Evolutionary conservation across 2,113 vertebrate genomes (phyloP).

Genomic region (Anoura caudifer): DNA sequence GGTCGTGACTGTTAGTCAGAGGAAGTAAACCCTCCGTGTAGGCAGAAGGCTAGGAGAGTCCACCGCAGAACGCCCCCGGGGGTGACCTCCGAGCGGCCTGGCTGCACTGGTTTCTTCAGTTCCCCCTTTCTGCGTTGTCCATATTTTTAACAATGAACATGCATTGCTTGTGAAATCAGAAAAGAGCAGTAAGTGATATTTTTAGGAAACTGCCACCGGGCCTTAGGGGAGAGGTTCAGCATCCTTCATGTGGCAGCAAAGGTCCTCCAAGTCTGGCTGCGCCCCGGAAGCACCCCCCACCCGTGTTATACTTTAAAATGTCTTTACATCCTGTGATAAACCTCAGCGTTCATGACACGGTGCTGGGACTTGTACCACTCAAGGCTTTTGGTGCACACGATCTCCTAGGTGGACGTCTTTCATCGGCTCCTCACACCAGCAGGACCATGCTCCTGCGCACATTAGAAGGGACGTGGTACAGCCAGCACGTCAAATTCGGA

Average conservation of each 20-base stretch:
- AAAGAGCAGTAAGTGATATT: neutral
- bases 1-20: neutral
- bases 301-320: neutral
- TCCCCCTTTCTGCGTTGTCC: neutral
- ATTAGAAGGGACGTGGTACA: neutral
- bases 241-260: neutral
- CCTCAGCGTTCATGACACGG: neutral
- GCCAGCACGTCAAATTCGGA: neutral
- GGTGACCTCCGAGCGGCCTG: neutral
- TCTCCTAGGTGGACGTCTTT: neutral
- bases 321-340: neutral
- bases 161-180: neutral
- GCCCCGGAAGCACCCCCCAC: neutral
- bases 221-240: neutral
- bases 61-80: neutral
- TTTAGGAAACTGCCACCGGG: neutral
- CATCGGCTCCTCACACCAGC: neutral
- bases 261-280: neutral
- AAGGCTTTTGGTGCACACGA: neutral
- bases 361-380: neutral
- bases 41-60: neutral
- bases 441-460: neutral
- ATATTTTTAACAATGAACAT: neutral
- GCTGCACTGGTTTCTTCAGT: neutral
- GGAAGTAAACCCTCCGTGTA: neutral